Conservation (phyloP, 1,140 invertebrate genomes). For the Drosophila carrolli region DNA sequence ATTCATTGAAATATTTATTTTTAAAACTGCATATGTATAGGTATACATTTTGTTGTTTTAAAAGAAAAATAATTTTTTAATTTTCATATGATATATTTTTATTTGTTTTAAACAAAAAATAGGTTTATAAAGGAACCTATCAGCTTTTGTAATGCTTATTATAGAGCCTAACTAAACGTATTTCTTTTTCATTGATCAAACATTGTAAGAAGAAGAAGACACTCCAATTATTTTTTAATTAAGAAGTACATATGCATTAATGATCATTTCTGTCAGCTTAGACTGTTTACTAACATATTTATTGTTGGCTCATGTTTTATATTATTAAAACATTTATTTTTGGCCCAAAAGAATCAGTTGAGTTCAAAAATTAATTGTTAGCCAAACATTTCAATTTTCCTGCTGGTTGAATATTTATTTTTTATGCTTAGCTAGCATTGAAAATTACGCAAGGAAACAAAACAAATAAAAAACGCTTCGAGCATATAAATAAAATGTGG, state of each 20-base stretch:
- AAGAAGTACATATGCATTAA: too few relatives aligned
- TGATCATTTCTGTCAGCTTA: background rate
- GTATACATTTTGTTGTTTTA: too few relatives aligned
- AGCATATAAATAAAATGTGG: slow-evolving; percentile 81
- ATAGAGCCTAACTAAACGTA: background rate
- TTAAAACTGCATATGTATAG: too few relatives aligned
- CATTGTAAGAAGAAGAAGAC: background rate
- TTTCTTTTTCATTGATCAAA: too few relatives aligned
- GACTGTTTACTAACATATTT: background rate
- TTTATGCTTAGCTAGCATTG: slow-evolving; percentile 42
- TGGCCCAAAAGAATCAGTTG: too few relatives aligned
- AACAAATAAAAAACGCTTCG: slow-evolving; percentile 70
- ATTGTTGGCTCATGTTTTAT: slow-evolving; percentile 5
- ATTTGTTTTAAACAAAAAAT: too few relatives aligned
- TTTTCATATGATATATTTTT: too few relatives aligned
- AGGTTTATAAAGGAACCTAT: too few relatives aligned
- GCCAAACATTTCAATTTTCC: background rate
- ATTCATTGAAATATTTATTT: background rate
- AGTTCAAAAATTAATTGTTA: background rate
- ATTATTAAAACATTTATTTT: background rate
- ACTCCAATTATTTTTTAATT: background rate
- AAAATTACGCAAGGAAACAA: slow-evolving; percentile 74
- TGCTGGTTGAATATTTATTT: slow-evolving; percentile 8
- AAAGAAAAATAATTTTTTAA: too few relatives aligned
- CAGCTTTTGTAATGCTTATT: too few relatives aligned